These are phyloP conservation scores for Astyanax mexicanus DNA, from an alignment of 2,797 vertebrate species.

Conservation along the genomic window DNA sequence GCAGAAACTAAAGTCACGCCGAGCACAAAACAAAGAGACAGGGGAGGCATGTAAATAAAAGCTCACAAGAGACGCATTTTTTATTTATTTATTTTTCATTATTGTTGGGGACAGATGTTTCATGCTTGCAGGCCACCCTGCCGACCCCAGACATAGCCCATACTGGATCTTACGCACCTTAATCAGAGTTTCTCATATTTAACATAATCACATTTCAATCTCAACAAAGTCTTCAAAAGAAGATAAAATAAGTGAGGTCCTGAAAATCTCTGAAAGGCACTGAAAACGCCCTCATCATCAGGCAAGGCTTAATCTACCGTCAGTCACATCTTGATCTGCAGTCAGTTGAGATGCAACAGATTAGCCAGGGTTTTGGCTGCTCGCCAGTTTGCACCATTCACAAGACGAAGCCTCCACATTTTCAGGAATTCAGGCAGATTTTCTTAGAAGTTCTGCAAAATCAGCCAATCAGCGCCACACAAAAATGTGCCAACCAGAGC, in stretches of 20 bases:
- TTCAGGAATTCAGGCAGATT: not conserved
- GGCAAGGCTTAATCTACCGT: not conserved
- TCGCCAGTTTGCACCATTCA: not conserved
- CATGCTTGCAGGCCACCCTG: too few species aligned
- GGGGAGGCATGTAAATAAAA: too few species aligned
- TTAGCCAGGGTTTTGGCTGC: not conserved
- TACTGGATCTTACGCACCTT: too few species aligned
- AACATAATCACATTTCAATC: not conserved
- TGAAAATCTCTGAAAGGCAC: not conserved
- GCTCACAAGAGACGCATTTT: too few species aligned
- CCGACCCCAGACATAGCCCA: too few species aligned
- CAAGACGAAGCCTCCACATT: not conserved
- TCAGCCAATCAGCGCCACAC: too few species aligned
- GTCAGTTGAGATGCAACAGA: not conserved
- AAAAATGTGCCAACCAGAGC: not conserved
- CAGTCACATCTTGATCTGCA: not conserved
- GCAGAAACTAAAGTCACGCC: too few species aligned
- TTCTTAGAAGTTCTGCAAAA: not conserved
- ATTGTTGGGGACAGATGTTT: too few species aligned
- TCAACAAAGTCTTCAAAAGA: not conserved
- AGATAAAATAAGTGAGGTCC: not conserved
- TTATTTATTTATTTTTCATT: too few species aligned
- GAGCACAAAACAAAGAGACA: too few species aligned
- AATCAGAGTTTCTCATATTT: not conserved
- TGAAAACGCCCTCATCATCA: not conserved